These are phyloP conservation scores for Drosophila bocqueti DNA, from an alignment of 1,140 invertebrate species.

Conservation along the genomic window DNA sequence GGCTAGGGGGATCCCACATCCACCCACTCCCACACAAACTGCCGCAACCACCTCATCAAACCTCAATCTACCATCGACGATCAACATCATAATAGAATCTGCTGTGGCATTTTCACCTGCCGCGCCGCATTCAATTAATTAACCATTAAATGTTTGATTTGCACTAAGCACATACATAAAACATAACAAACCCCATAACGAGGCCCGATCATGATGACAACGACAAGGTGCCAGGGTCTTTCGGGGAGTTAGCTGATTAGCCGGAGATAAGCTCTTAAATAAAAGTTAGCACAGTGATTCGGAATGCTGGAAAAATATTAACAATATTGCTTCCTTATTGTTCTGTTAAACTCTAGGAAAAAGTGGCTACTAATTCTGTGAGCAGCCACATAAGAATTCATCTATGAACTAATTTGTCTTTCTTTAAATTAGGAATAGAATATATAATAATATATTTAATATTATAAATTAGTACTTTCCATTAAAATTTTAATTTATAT, in stretches of 20 bases:
- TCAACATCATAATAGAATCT: conserved; percentile 54
- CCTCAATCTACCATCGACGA: conserved; percentile 10
- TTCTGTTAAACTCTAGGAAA: background rate
- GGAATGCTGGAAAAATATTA: background rate
- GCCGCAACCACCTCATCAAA: background rate
- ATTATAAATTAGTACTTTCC: no score
- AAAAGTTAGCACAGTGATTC: conserved; percentile 27
- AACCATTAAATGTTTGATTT: conserved; percentile 67
- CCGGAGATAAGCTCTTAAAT: conserved; percentile 34
- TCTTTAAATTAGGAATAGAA: no score
- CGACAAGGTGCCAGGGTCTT: conserved; percentile 20
- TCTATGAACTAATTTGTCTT: background rate
- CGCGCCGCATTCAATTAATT: conserved; percentile 38
- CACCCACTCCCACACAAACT: background rate
- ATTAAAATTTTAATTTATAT: no score
- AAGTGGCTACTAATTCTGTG: background rate
- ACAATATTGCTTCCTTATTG: conserved; percentile 5
- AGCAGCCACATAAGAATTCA: background rate
- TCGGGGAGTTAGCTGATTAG: conserved; percentile 36
- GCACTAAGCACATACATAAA: conserved; percentile 70
- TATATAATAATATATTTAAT: no score
- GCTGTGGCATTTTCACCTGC: conserved; percentile 49
- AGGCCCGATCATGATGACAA: conserved; percentile 35
- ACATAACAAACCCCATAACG: conserved; percentile 31
- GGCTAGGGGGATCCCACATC: conserved; percentile 4